Conservation (phyloP, 2,797 vertebrate genomes). For the Tiaroga cobitis region DNA sequence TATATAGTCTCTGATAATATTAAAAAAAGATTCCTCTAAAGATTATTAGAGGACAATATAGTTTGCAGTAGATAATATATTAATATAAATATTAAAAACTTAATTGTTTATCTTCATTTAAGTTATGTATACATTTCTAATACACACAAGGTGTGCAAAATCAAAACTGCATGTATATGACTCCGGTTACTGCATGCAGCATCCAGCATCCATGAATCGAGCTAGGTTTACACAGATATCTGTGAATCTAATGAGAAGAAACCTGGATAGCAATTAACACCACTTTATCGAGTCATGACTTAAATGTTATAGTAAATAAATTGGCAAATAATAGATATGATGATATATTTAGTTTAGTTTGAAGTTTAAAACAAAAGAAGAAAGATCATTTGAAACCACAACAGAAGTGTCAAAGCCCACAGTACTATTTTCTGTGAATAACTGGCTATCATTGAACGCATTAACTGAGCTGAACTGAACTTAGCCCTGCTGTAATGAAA, state of each 20-base stretch:
- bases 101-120: background rate
- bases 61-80: background rate
- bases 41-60: background rate
- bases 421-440: constrained; percentile 20
- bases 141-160: background rate
- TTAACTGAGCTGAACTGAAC: constrained; percentile 36
- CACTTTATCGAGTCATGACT: constrained; percentile 20
- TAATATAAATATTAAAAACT: background rate
- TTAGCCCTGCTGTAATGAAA: constrained; percentile 46
- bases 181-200: background rate
- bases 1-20: background rate
- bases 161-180: background rate
- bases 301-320: constrained; percentile 36
- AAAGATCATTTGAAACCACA: constrained; percentile 16
- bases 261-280: constrained; percentile 40
- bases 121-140: background rate
- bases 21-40: too few species aligned
- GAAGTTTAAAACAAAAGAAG: constrained; percentile 15
- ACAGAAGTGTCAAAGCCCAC: constrained; percentile 24
- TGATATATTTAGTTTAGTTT: constrained; percentile 2
- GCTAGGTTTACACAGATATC: background rate
- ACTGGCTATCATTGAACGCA: background rate
- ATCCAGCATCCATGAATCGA: constrained; percentile 5
- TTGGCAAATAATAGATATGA: constrained; percentile 10
- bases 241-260: constrained; percentile 36